phyloP scores from a whole-genome alignment of 2,113 vertebrate genomes.

The Platysteira castanea region DNA sequence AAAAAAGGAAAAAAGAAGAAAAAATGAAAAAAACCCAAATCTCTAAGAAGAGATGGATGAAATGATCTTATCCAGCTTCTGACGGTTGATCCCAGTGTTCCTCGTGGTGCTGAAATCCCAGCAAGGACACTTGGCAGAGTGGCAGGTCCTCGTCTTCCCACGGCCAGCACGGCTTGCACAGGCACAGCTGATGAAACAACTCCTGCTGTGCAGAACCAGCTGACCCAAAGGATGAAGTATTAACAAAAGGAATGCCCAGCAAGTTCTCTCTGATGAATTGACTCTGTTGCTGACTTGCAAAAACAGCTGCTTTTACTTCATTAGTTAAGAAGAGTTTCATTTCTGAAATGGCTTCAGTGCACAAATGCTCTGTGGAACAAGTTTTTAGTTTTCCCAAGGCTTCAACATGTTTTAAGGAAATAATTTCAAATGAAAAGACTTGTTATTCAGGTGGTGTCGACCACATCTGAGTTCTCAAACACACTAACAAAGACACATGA shows the following conservation, averaged over 20 bases:
- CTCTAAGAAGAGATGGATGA: background rate
- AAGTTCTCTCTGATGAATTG: background rate
- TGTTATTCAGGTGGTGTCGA: background rate
- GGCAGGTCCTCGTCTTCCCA: background rate
- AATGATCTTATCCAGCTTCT: background rate
- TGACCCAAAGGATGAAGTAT: background rate
- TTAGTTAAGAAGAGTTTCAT: background rate
- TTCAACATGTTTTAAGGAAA: background rate
- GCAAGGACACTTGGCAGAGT: background rate
- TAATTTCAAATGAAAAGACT: background rate
- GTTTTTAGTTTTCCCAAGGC: background rate
- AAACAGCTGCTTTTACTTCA: background rate
- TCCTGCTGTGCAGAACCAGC: background rate
- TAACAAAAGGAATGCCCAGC: background rate
- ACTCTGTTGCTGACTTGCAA: background rate
- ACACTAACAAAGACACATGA: background rate
- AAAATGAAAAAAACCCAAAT: accelerated
- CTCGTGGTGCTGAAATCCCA: background rate
- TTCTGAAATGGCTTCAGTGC: background rate
- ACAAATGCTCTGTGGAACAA: background rate
- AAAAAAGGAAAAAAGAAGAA: too few relatives aligned
- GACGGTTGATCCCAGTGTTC: background rate
- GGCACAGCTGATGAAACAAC: background rate
- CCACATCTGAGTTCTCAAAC: background rate
- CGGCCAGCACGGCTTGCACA: background rate